Evolutionary conservation across 2,113 vertebrate genomes (phyloP).

Genomic region (Nestor notabilis): DNA sequence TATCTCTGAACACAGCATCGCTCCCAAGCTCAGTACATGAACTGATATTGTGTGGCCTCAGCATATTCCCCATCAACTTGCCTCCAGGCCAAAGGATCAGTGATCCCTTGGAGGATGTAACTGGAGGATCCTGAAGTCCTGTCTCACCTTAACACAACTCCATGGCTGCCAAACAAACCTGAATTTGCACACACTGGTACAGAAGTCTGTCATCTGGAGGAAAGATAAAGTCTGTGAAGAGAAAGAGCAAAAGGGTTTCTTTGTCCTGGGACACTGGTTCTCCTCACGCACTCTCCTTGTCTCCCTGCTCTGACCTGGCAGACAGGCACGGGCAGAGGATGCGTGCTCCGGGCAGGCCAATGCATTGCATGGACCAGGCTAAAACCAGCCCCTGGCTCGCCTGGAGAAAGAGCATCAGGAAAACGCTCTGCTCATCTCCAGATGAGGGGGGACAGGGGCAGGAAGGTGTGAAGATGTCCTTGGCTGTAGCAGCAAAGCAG

Average conservation of each 20-base stretch:
- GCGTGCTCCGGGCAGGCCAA: accelerated
- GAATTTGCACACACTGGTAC: neutral
- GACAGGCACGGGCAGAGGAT: neutral
- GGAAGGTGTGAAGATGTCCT: neutral
- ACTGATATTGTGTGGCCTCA: neutral
- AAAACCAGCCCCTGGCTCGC: neutral
- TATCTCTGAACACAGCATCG: neutral
- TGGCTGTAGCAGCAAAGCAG: neutral
- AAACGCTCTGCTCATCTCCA: accelerated
- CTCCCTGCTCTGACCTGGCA: neutral
- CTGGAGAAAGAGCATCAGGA: neutral
- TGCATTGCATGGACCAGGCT: neutral
- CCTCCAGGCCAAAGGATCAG: neutral
- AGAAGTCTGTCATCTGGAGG: neutral
- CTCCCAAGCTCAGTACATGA: neutral
- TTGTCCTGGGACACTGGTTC: neutral
- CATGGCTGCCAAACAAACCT: neutral
- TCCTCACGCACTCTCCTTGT: neutral
- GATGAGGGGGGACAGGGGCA: accelerated
- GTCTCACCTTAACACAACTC: neutral
- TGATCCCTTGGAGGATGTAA: neutral
- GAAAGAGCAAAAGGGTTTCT: neutral
- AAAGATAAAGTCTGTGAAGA: neutral
- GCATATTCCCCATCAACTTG: neutral
- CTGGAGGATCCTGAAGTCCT: neutral